Conservation (phyloP, 2,888 invertebrate genomes). For the Tipula lateralis region DNA sequence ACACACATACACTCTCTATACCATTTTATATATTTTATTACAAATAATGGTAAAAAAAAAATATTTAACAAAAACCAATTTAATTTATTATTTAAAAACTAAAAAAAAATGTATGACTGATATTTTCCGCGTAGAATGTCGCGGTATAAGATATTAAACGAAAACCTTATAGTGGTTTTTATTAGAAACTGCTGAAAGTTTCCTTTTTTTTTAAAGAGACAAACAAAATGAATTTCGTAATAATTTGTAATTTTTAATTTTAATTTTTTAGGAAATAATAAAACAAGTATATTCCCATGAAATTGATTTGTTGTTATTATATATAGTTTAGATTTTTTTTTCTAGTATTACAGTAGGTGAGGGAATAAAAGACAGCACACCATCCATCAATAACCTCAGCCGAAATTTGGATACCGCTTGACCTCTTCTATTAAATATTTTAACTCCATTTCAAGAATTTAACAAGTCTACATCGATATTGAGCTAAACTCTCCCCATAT, state of each 20-base stretch:
- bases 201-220: not conserved
- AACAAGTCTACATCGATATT: too few relatives aligned
- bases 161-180: not conserved
- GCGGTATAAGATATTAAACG: not conserved
- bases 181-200: not conserved
- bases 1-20: not conserved
- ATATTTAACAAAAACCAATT: not conserved
- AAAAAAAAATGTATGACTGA: not conserved
- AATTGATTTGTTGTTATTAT: not conserved
- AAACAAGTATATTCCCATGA: not conserved
- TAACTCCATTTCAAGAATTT: too few relatives aligned
- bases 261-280: constrained; percentile 3
- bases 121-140: not conserved
- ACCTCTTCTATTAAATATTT: too few relatives aligned
- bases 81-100: not conserved
- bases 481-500: too few relatives aligned
- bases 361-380: too few relatives aligned
- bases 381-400: too few relatives aligned
- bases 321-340: too few relatives aligned
- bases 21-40: not conserved
- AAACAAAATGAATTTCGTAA: not conserved
- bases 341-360: too few relatives aligned
- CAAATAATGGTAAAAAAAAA: not conserved
- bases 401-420: too few relatives aligned
- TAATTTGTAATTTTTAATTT: not conserved